phyloP scores from a whole-genome alignment of 2,888 invertebrate species.

The Protophormia terraenovae region DNA sequence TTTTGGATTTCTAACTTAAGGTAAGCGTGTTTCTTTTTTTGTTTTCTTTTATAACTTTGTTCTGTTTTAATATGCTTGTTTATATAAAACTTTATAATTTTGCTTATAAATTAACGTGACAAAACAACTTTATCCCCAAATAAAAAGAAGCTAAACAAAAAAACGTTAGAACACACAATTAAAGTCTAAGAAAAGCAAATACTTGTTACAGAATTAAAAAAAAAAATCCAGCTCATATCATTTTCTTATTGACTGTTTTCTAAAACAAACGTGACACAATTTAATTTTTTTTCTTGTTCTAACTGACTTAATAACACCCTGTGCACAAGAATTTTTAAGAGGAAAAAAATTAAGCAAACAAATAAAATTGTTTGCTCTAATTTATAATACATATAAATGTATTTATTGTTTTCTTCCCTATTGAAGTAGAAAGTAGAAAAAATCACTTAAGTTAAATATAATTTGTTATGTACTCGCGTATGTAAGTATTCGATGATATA shows the following conservation, averaged over 20 bases:
- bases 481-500: background rate
- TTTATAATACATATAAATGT: background rate
- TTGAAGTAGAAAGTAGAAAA: background rate
- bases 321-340: background rate
- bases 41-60: constrained; percentile 4
- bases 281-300: background rate
- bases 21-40: constrained; percentile 13
- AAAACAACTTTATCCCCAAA: background rate
- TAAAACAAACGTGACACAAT: constrained; percentile 19
- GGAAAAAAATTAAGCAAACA: background rate
- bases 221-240: background rate
- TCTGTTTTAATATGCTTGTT: background rate
- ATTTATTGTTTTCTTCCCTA: background rate
- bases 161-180: background rate
- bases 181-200: background rate
- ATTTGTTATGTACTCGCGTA: background rate
- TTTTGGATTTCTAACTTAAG: constrained; percentile 35
- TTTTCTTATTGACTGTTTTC: background rate
- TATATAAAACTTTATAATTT: background rate
- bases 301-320: background rate
- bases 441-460: background rate
- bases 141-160: background rate
- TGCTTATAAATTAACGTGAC: constrained; percentile 2
- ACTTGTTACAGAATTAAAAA: background rate
- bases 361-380: background rate